Conservation (phyloP, 2,888 invertebrate genomes). For the Mantis religiosa region DNA sequence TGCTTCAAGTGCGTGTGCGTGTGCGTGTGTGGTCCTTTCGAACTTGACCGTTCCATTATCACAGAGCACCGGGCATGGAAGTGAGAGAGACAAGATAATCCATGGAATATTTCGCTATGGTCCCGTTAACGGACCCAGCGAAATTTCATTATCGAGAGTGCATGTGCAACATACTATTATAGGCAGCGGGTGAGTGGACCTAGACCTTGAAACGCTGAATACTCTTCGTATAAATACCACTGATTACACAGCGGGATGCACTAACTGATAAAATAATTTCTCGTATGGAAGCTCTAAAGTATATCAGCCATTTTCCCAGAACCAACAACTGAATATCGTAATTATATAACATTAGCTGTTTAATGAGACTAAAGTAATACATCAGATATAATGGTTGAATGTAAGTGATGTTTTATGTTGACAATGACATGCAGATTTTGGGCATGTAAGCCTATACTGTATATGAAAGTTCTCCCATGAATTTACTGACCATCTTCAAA, state of each 20-base stretch:
- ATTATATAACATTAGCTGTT: too few species aligned
- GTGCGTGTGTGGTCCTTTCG: background rate
- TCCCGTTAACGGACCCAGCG: background rate
- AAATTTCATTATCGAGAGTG: background rate
- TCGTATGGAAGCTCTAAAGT: too few species aligned
- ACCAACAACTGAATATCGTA: too few species aligned
- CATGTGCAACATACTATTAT: background rate
- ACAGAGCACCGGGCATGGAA: background rate
- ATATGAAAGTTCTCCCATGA: too few species aligned
- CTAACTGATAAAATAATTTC: background rate
- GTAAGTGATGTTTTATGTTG: too few species aligned
- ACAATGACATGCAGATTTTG: too few species aligned
- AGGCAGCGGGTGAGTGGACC: background rate
- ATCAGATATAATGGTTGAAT: too few species aligned
- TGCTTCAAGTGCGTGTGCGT: too few species aligned
- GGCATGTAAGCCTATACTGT: too few species aligned
- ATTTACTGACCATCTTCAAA: too few species aligned
- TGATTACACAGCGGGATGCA: background rate
- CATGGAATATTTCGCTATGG: background rate
- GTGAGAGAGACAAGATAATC: background rate
- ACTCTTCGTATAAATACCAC: background rate
- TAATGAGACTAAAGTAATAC: too few species aligned
- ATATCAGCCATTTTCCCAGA: too few species aligned
- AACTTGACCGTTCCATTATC: background rate
- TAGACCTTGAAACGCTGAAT: background rate